phyloP scores from a whole-genome alignment of 2,113 vertebrate genomes.

The Sminthopsis crassicaudata region DNA sequence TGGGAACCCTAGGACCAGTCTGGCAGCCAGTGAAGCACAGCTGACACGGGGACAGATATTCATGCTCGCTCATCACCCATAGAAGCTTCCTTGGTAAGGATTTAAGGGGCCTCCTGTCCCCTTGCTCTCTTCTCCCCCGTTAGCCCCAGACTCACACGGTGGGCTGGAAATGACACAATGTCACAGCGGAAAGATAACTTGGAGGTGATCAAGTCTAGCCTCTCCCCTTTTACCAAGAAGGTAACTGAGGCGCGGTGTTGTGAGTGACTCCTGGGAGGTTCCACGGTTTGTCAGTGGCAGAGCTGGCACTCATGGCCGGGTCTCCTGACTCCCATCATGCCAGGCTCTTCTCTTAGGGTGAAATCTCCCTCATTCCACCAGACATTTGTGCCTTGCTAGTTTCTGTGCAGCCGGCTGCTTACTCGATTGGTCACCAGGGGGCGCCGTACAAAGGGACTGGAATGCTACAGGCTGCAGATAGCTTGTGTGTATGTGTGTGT shows the following conservation, averaged over 20 bases:
- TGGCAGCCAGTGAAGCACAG: background rate
- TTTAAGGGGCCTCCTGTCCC: background rate
- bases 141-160: background rate
- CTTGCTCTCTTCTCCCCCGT: background rate
- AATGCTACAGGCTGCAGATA: background rate
- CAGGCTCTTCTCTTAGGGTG: background rate
- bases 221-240: background rate
- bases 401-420: background rate
- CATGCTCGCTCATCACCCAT: background rate
- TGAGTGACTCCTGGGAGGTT: background rate
- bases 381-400: background rate
- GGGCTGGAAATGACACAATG: background rate
- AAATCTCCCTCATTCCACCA: background rate
- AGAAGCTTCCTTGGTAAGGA: background rate
- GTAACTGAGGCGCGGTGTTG: background rate
- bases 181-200: background rate
- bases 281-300: background rate
- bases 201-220: background rate
- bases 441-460: background rate
- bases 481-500: rapidly evolving
- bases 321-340: background rate
- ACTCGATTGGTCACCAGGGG: background rate
- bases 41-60: background rate
- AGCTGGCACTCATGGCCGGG: background rate
- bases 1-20: background rate